A percentile compares a stretch with the other conserved stretches of the same genome.
phyloP scores from a whole-genome alignment of 2,888 invertebrate species.

The Hedya salicella region DNA sequence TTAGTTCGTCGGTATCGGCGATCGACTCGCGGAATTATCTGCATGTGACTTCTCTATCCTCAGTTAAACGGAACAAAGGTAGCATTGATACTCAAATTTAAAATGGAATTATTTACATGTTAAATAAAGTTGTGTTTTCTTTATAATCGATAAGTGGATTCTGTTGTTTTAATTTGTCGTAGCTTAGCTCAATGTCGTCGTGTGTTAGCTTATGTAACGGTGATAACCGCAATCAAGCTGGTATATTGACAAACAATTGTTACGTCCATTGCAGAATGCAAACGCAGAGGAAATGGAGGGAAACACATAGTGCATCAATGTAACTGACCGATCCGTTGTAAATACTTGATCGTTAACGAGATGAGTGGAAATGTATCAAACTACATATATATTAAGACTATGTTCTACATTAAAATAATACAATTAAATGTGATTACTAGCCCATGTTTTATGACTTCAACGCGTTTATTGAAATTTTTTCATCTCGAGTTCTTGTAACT shows the following conservation, averaged over 20 bases:
- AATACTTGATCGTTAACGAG: constrained; percentile 53
- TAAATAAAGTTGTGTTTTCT: constrained; percentile 50
- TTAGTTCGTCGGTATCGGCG: constrained; percentile 13
- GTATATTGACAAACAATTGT: constrained; percentile 69
- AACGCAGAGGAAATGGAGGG: constrained; percentile 77
- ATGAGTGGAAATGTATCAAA: constrained; percentile 47
- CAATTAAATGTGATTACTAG: constrained; percentile 10
- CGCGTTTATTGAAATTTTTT: constrained; percentile 9
- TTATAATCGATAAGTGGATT: constrained; percentile 53
- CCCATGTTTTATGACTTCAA: neutral
- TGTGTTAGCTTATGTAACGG: constrained; percentile 66
- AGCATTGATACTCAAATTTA: constrained; percentile 47
- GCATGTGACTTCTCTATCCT: constrained; percentile 67
- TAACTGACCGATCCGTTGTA: constrained; percentile 65
- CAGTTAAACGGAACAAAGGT: constrained; percentile 48
- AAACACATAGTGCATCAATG: constrained; percentile 75
- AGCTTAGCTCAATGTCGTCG: constrained; percentile 77
- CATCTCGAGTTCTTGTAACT: neutral
- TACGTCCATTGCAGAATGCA: constrained; percentile 83
- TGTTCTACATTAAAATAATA: constrained; percentile 33
- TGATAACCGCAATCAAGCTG: constrained; percentile 51
- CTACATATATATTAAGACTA: constrained; percentile 42
- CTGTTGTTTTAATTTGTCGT: constrained; percentile 60
- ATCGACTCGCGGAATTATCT: constrained; percentile 53
- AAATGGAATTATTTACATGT: constrained; percentile 52